Evolutionary conservation across 1,140 invertebrate species (phyloP).

Genomic region (Aphelenchoides besseyi): DNA sequence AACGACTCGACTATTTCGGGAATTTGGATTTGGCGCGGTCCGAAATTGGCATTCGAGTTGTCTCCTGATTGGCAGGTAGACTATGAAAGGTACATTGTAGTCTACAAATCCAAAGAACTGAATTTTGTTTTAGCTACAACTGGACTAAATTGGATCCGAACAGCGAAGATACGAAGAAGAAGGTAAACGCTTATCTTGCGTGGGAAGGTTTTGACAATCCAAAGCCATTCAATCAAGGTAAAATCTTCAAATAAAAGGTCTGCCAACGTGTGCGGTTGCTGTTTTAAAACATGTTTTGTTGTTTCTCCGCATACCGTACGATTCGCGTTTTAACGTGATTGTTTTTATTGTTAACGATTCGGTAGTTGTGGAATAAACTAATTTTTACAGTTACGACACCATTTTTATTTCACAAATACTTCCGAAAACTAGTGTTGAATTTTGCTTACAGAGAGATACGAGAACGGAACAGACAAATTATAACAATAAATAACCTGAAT

Average conservation of each 20-base stretch:
- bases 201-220: constrained; percentile 85
- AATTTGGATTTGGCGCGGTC: constrained; percentile 93
- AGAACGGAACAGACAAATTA: constrained; percentile 1
- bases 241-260: constrained; percentile 85
- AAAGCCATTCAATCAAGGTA: constrained; percentile 93
- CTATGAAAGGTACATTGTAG: constrained; percentile 89
- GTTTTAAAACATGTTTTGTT: constrained; percentile 1
- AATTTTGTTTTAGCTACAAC: too few species aligned
- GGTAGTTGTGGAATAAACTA: constrained; percentile 4
- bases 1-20: constrained; percentile 89
- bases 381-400: too few species aligned
- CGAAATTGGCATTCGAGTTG: constrained; percentile 83
- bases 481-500: too few species aligned
- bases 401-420: too few species aligned
- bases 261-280: not conserved
- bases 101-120: too few species aligned
- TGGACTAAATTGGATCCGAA: constrained; percentile 91
- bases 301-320: not conserved
- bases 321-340: not conserved
- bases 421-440: too few species aligned
- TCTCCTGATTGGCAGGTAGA: constrained; percentile 70
- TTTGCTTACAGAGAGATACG: too few species aligned
- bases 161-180: constrained; percentile 77
- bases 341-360: constrained; percentile 6
- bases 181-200: constrained; percentile 85